Conservation (phyloP, 2,113 vertebrate species). For the Eleginops maclovinus region DNA sequence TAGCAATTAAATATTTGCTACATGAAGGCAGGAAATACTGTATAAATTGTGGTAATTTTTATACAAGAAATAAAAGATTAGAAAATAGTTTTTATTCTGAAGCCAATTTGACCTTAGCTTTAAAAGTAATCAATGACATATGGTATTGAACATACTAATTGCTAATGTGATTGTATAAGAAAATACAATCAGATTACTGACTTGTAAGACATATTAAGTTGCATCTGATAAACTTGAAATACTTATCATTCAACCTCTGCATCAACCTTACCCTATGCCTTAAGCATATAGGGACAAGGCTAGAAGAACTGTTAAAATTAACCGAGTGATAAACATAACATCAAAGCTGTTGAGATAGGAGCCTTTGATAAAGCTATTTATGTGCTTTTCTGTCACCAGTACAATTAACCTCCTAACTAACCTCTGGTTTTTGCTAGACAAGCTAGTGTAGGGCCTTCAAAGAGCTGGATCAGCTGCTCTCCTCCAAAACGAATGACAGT, state of each 20-base stretch:
- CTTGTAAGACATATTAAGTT: not conserved
- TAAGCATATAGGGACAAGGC: constrained; percentile 2
- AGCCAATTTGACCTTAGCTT: not conserved
- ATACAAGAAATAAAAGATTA: not conserved
- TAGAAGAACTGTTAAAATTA: constrained; percentile 11
- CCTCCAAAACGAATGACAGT: constrained; percentile 55
- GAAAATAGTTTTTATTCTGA: not conserved
- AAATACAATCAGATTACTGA: not conserved
- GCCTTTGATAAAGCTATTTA: constrained; percentile 46
- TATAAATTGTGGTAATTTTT: not conserved
- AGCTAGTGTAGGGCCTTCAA: constrained; percentile 41
- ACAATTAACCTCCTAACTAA: constrained; percentile 68
- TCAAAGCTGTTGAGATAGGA: constrained; percentile 40
- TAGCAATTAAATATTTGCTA: not conserved
- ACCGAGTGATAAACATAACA: constrained; percentile 37
- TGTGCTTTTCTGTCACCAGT: constrained; percentile 28
- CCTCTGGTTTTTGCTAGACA: constrained; percentile 49
- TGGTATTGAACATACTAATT: no score
- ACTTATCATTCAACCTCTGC: constrained; percentile 8
- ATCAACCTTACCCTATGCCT: not conserved
- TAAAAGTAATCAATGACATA: not conserved
- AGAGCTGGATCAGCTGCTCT: constrained; percentile 57
- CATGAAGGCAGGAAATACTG: not conserved
- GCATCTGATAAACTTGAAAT: constrained; percentile 12
- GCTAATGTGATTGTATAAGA: no score